A percentile compares a stretch with the other conserved stretches of the same genome.
These are phyloP conservation scores for Hippopotamus amphibius DNA, from an alignment of 2,113 vertebrate genomes.

Conservation along the genomic window DNA sequence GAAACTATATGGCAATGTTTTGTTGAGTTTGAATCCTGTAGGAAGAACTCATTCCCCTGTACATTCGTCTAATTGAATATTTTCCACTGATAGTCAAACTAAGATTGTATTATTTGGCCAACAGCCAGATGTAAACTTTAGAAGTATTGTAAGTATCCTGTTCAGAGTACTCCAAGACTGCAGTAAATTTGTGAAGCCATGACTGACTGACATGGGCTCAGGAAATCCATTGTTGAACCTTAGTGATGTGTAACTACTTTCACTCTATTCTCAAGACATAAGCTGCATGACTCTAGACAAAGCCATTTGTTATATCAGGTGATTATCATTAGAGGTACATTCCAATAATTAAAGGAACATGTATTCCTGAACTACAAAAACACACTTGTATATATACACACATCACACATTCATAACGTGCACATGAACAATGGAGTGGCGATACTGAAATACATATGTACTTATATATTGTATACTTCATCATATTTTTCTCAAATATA, in stretches of 20 bases:
- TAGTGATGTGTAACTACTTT: slow-evolving; percentile 2
- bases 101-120: slow-evolving; percentile 75
- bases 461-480: not conserved
- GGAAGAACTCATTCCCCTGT: slow-evolving; percentile 68
- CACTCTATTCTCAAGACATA: slow-evolving; percentile 5
- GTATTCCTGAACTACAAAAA: not conserved
- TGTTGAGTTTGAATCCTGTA: slow-evolving; percentile 53
- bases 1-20: slow-evolving; percentile 56
- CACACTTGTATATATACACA: not conserved
- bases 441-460: not conserved
- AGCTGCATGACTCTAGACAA: not conserved
- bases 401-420: not conserved
- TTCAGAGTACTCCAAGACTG: slow-evolving; percentile 54
- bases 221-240: slow-evolving; percentile 57
- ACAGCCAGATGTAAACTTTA: slow-evolving; percentile 66
- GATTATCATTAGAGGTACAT: not conserved
- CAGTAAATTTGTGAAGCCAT: slow-evolving; percentile 33
- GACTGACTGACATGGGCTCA: not conserved
- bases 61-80: slow-evolving; percentile 78
- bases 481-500: not conserved
- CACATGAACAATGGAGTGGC: not conserved
- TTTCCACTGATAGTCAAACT: slow-evolving; percentile 80
- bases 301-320: not conserved
- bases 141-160: slow-evolving; percentile 1
- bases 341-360: not conserved